Evolutionary conservation across 2,797 vertebrate genomes (phyloP), one percentile per base, ranked within the genome.

Genomic region (Zalophus californianus): DNA sequence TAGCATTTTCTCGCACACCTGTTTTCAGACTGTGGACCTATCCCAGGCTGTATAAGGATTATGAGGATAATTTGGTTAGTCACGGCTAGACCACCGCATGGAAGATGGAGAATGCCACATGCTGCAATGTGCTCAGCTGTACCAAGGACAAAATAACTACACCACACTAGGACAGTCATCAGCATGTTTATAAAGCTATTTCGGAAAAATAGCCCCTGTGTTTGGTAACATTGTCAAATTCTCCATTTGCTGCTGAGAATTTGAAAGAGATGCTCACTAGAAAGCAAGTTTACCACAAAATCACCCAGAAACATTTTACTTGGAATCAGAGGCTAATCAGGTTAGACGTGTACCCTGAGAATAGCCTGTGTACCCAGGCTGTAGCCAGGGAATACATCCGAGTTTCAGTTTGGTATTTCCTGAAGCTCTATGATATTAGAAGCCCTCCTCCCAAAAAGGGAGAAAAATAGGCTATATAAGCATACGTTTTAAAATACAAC

Each of bases 151-250:
- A 77, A 82, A 73, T 3, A 16, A 85, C 68, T 78, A 23, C 10
- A 27, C 16, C 41, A 50, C 12, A 62, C 35, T 25, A 72, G 21
- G 20, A 73, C 0, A 66, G 25, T 56, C 88, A 58, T 41, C 52
- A 20, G 54, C 38, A 88, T 90, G 90, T 94, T 60, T 80, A 95
- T 75, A 73, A 85, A 87, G 77, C 10, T 27, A 48, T 75, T 92
- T 80, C 64, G 78, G 60, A 64, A 93, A 94, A 21, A 29, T 35
- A 58, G n/a, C 73, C 86, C 23, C 58, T 52, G 27, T 66, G 56
- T 95, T 96, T 83, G 72, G 60, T 73, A 82, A 27, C 21, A 78
- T 2, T 94, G 50, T 77, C 86, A 94, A 82, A 78, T 83, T 86
- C 62, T 78, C 78, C 35, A 79, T 38, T 83, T 86, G 62, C 60